phyloP scores from a whole-genome alignment of 2,888 invertebrate genomes.

The Odiellus spinosus region DNA sequence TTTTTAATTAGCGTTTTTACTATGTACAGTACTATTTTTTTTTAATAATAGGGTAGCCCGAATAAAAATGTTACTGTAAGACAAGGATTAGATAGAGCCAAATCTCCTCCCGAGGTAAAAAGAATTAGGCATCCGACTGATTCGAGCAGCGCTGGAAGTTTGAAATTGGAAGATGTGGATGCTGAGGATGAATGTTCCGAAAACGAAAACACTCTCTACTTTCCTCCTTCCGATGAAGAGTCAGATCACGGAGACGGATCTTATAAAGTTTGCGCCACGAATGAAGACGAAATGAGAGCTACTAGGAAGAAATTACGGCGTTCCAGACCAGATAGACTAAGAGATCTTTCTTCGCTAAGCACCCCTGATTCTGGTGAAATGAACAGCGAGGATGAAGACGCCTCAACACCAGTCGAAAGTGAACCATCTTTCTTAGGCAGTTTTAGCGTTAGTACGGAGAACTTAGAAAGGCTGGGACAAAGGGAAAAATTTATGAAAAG shows the following conservation, averaged over 20 bases:
- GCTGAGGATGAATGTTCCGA: slow-evolving; percentile 34
- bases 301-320: slow-evolving; percentile 53
- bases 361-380: slow-evolving; percentile 17
- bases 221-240: slow-evolving; percentile 41
- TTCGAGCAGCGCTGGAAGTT: slow-evolving; percentile 16
- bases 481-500: slow-evolving; percentile 33
- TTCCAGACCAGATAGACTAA: slow-evolving; percentile 31
- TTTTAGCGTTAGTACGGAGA: slow-evolving; percentile 29
- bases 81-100: slow-evolving; percentile 1
- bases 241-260: slow-evolving; percentile 32
- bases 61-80: neutral
- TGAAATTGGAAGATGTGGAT: slow-evolving; percentile 16
- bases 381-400: slow-evolving; percentile 39
- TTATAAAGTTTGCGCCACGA: slow-evolving; percentile 75
- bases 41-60: slow-evolving; percentile 11
- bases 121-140: slow-evolving; percentile 13
- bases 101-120: slow-evolving; percentile 3
- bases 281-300: slow-evolving; percentile 62
- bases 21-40: too few relatives aligned
- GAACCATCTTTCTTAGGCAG: slow-evolving; percentile 41
- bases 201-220: slow-evolving; percentile 53
- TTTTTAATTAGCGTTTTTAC: too few relatives aligned
- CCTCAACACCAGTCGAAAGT: slow-evolving; percentile 65
- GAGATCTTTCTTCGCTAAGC: slow-evolving; percentile 17
- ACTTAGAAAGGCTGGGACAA: slow-evolving; percentile 31